These are phyloP conservation scores for Colostygia pectinataria DNA, from an alignment of 2,888 invertebrate species.

Conservation along the genomic window DNA sequence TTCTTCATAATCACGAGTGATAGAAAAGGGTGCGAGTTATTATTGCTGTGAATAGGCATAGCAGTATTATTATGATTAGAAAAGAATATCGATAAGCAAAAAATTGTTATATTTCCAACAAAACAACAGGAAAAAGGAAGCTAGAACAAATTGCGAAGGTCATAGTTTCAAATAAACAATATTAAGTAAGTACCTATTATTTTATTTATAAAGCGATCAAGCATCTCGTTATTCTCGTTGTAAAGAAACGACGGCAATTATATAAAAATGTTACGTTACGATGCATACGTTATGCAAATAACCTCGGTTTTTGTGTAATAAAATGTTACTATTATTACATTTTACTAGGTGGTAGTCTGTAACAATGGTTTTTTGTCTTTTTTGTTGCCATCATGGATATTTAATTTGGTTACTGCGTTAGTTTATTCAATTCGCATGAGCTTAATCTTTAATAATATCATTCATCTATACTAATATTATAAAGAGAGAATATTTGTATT, in stretches of 20 bases:
- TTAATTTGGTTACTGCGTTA: neutral
- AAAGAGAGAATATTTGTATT: too few relatives aligned
- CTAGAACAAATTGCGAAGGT: slow-evolving; percentile 23
- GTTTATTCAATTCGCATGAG: slow-evolving; percentile 4
- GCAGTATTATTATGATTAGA: neutral
- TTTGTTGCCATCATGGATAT: slow-evolving; percentile 3
- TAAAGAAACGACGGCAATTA: slow-evolving; percentile 38
- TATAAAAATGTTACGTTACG: slow-evolving; percentile 35
- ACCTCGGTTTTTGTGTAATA: slow-evolving; percentile 23
- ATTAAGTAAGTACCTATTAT: too few relatives aligned
- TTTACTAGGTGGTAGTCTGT: too few relatives aligned
- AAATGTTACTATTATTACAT: slow-evolving; percentile 3
- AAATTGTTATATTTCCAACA: neutral
- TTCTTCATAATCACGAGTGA: too few relatives aligned
- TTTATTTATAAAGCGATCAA: slow-evolving; percentile 37
- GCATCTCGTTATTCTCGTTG: slow-evolving; percentile 34
- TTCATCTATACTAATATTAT: too few relatives aligned
- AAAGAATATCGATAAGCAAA: slow-evolving; percentile 5
- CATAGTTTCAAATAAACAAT: slow-evolving; percentile 18
- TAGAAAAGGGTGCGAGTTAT: neutral
- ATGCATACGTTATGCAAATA: slow-evolving; percentile 33
- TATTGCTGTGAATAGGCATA: neutral
- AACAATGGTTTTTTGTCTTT: neutral
- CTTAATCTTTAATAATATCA: too few relatives aligned
- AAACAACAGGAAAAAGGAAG: slow-evolving; percentile 29